phyloP scores from a whole-genome alignment of 2,797 vertebrate genomes.

The Florisuga fusca region DNA sequence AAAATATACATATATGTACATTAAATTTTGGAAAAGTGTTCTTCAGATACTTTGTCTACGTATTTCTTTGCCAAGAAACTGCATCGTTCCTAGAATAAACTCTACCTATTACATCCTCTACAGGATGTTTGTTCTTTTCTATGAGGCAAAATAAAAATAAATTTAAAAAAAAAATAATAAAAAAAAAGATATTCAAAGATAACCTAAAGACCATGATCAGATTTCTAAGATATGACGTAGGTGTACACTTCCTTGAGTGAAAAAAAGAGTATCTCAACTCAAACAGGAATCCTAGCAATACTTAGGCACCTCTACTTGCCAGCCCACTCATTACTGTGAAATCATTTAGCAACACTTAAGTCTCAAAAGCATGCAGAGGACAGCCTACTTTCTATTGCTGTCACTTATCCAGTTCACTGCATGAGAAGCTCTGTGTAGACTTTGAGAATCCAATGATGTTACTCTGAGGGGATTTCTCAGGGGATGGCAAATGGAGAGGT shows the following conservation, averaged over 20 bases:
- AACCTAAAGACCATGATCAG: background rate
- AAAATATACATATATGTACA: no score
- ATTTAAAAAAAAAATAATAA: background rate
- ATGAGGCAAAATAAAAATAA: background rate
- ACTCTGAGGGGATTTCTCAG: background rate
- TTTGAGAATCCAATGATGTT: background rate
- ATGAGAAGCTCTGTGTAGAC: background rate
- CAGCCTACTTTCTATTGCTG: background rate
- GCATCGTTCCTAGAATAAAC: background rate
- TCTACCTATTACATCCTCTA: no score
- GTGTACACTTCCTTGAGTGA: background rate
- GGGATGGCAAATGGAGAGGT: background rate
- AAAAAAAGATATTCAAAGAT: background rate
- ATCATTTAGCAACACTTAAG: background rate
- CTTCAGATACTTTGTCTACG: background rate
- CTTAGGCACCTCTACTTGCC: background rate
- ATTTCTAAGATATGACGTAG: background rate
- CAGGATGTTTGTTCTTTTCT: background rate
- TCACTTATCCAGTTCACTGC: background rate
- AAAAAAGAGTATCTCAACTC: background rate
- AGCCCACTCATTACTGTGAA: background rate
- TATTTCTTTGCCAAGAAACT: background rate
- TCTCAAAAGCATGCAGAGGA: background rate
- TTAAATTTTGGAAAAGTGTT: no score
- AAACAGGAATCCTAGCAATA: background rate